phyloP scores from a whole-genome alignment of 1,140 invertebrate species.

The Potamilus streckersoni region DNA sequence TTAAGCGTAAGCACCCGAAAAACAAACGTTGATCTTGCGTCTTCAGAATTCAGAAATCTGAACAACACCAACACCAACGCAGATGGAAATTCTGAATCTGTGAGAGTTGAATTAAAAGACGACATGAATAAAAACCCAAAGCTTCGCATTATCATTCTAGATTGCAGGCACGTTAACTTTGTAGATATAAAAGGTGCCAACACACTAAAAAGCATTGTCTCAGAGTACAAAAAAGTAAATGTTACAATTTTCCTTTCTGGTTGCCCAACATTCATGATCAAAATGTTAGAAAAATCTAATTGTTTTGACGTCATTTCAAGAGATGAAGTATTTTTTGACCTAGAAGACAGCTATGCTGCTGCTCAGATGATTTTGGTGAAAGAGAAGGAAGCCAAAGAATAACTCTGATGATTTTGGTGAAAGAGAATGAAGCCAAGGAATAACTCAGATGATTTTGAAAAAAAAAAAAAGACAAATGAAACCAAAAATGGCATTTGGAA shows the following conservation, averaged over 20 bases:
- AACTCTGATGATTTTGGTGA: too few relatives aligned
- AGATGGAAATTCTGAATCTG: too few relatives aligned
- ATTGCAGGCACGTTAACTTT: constrained; percentile 63
- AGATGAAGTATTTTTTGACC: constrained; percentile 42
- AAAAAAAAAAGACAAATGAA: too few relatives aligned
- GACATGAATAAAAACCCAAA: background rate
- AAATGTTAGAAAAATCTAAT: constrained; percentile 39
- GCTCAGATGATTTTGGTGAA: too few relatives aligned
- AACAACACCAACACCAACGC: too few relatives aligned
- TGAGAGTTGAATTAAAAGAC: too few relatives aligned
- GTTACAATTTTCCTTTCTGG: constrained; percentile 43
- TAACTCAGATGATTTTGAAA: too few relatives aligned
- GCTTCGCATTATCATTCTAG: constrained; percentile 58
- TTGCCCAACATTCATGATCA: constrained; percentile 1
- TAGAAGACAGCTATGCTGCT: constrained; percentile 22
- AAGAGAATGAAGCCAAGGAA: too few relatives aligned
- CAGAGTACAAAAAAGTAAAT: constrained; percentile 46
- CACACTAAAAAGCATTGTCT: constrained; percentile 54
- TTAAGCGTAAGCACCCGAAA: constrained; percentile 6
- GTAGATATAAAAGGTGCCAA: constrained; percentile 30
- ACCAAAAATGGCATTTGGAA: too few relatives aligned
- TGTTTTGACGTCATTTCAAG: constrained; percentile 40
- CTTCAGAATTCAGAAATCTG: constrained; percentile 14
- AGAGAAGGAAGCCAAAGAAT: too few relatives aligned
- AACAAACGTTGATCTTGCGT: background rate